Conservation (phyloP, 1,140 invertebrate species). For the Panagrolaimus sp. region DNA sequence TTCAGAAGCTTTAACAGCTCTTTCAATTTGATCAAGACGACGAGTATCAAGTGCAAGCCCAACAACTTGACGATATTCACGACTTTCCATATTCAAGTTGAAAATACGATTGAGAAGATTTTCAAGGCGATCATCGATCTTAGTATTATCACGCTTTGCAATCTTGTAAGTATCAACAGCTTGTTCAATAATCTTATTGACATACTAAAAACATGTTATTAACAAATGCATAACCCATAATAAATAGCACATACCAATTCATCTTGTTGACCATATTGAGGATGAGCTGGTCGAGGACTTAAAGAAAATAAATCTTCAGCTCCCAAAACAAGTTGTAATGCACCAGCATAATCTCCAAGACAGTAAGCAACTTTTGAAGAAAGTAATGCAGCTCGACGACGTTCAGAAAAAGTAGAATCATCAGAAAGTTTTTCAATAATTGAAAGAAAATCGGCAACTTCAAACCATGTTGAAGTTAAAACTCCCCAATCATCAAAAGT, state of each 20-base stretch:
- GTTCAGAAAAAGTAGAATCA: constrained; percentile 75
- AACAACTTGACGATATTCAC: constrained; percentile 47
- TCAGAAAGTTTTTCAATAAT: constrained; percentile 70
- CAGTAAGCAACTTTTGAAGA: constrained; percentile 73
- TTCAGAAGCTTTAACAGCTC: constrained; percentile 36
- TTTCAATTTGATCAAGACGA: constrained; percentile 51
- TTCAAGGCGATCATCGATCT: constrained; percentile 80
- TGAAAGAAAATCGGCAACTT: constrained; percentile 51
- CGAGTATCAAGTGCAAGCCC: constrained; percentile 49
- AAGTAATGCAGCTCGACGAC: constrained; percentile 86
- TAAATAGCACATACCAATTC: constrained; percentile 29
- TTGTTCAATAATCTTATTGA: constrained; percentile 65
- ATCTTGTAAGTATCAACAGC: constrained; percentile 61
- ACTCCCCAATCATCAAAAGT: constrained; percentile 53
- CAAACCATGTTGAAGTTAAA: constrained; percentile 54
- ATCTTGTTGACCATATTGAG: constrained; percentile 68
- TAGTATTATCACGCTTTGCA: constrained; percentile 18
- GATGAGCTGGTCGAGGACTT: constrained; percentile 88
- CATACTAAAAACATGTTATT: constrained; percentile 67
- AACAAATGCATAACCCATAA: not conserved
- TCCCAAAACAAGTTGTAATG: constrained; percentile 42
- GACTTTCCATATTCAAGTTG: constrained; percentile 64
- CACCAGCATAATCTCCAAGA: constrained; percentile 42
- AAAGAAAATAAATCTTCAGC: constrained; percentile 60
- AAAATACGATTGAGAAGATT: constrained; percentile 95